Evolutionary conservation across 2,888 invertebrate genomes (phyloP).

Genomic region (Agonopterix subpropinquella): DNA sequence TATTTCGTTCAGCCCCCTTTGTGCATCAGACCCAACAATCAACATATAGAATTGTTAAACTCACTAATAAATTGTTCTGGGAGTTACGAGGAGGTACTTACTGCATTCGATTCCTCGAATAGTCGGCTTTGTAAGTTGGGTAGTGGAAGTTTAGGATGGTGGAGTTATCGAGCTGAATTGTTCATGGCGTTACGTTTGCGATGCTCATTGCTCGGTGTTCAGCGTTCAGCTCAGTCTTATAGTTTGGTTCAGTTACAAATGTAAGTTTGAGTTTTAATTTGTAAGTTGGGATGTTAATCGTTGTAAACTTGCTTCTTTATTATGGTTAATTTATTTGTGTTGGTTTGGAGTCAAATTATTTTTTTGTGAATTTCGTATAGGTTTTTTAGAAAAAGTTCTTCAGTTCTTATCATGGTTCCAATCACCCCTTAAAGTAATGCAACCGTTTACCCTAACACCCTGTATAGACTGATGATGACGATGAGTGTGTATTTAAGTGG

Average conservation of each 20-base stretch:
- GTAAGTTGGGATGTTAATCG: neutral
- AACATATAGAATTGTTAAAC: constrained; percentile 3
- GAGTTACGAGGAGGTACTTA: constrained; percentile 15
- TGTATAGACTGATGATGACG: neutral
- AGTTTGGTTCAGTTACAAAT: no score
- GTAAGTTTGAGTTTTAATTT: no score
- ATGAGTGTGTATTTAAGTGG: neutral
- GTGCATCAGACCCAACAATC: no score
- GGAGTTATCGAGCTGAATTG: constrained; percentile 31
- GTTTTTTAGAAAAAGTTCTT: no score
- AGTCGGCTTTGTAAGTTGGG: constrained; percentile 16
- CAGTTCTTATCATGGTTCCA: no score
- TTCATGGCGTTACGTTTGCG: constrained; percentile 16
- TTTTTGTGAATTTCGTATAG: no score
- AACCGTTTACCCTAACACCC: no score
- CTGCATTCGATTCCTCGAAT: constrained; percentile 25
- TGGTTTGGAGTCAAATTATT: no score
- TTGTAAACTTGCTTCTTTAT: neutral
- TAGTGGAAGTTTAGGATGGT: constrained; percentile 14
- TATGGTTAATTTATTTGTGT: neutral
- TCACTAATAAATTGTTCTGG: constrained; percentile 25
- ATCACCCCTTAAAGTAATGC: no score
- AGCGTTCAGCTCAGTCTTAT: no score
- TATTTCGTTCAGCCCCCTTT: no score
- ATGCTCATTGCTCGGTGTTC: constrained; percentile 6